These are phyloP conservation scores for Scomber colias DNA, from an alignment of 2,113 vertebrate species.

Conservation along the genomic window DNA sequence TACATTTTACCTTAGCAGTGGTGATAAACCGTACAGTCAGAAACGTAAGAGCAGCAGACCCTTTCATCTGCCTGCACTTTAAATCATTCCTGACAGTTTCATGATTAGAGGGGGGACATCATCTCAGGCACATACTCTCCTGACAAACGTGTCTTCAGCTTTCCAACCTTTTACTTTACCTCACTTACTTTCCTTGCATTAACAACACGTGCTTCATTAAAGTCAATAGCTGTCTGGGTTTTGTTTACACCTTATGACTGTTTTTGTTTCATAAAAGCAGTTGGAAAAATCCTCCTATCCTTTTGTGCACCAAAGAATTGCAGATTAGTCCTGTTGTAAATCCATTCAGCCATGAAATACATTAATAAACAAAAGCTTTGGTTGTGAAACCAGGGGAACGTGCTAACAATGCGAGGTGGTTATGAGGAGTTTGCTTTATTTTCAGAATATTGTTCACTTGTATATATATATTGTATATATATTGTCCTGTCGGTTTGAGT, in stretches of 20 bases:
- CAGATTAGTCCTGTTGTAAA: background rate
- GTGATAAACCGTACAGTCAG: conserved; percentile 35
- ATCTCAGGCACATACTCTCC: conserved; percentile 5
- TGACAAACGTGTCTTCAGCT: conserved; percentile 32
- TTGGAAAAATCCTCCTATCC: background rate
- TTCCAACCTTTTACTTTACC: background rate
- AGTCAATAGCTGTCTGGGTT: too few relatives aligned
- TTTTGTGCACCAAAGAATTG: background rate
- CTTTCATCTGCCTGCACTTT: conserved; percentile 27
- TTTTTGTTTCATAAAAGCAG: background rate
- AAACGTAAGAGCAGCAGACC: conserved; percentile 26
- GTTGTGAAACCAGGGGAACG: conserved; percentile 4
- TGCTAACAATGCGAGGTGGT: background rate
- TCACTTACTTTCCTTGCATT: background rate
- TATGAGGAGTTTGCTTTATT: conserved; percentile 27
- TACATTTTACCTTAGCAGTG: conserved; percentile 3
- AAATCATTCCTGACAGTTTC: conserved; percentile 60
- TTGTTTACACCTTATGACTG: background rate
- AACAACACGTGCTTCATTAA: background rate
- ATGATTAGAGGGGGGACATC: conserved; percentile 50
- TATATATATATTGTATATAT: too few relatives aligned
- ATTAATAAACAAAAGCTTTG: background rate
- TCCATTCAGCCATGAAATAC: background rate
- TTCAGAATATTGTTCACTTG: conserved; percentile 9
- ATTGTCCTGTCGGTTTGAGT: conserved; percentile 59